Evolutionary conservation across 1,140 invertebrate species (phyloP), one percentile per base, ranked within the genome.

Genomic region (Panagrolaimus sp.): DNA sequence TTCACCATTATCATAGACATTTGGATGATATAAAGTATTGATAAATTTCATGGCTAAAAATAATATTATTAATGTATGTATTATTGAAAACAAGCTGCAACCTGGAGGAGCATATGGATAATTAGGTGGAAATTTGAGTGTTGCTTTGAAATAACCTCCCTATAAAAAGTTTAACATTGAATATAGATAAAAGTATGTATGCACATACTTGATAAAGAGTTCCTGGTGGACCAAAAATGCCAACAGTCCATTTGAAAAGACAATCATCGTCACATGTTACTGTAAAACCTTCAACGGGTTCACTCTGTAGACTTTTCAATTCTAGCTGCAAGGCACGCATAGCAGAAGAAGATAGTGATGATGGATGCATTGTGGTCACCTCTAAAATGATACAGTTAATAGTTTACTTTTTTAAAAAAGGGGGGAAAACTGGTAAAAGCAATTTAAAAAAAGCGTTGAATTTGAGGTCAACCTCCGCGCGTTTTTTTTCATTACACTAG

Each of bases 1-100:
- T 85, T 98, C 96, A 48, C 96, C 96, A 86, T 96, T 98, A 91
- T 98, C 94, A 86, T 99, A 99, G 11, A 98, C 94, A 87, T 99
- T 99, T 77, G 96, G 96, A 88, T 99, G 96, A 93, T 94, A 98
- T 77, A 99, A 93, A 90, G 96, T 98, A 73, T 92, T 96, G 82
- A 96, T 88, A 87, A 99, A 98, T 78, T 92, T 88, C 84, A 99
- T 92, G 96, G 96, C 72, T 38, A 38, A 38, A 38, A 38, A 38
- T 38, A 38, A 38, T 38, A 38, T 38, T 38, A 4, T 38, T 38
- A 38, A 38, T 4, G 7, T 38, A n/a, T n/a, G n/a, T n/a, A n/a
- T n/a, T n/a, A n/a, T n/a, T n/a, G n/a, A n/a, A n/a, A n/a, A n/a
- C n/a, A n/a, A n/a, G n/a, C n/a, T n/a, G n/a, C n/a, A n/a, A 38